Conservation (phyloP, 2,888 invertebrate genomes). For the Sisyra nigra region DNA sequence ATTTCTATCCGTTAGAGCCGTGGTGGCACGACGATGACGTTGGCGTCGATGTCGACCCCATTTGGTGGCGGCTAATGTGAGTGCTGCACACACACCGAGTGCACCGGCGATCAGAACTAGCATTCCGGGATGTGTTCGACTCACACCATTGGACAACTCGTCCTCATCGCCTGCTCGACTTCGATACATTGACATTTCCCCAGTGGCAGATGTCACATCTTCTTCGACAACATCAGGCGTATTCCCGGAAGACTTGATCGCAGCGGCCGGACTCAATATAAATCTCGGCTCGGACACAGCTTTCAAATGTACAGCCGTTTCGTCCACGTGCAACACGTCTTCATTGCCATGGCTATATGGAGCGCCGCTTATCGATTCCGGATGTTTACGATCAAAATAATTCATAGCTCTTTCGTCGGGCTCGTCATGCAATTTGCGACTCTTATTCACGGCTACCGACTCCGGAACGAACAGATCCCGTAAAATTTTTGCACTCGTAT, state of each 20-base stretch:
- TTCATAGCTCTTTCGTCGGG: not conserved
- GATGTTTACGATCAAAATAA: constrained; percentile 10
- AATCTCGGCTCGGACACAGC: constrained; percentile 1
- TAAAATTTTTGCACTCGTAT: constrained; percentile 13
- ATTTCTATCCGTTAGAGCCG: constrained; percentile 19
- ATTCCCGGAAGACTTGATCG: not conserved
- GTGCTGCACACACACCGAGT: constrained; percentile 35
- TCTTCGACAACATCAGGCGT: not conserved
- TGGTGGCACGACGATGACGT: not conserved
- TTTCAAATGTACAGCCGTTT: constrained; percentile 1
- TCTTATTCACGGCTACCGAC: too few species aligned
- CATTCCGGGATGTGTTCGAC: constrained; percentile 33
- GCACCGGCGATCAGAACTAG: constrained; percentile 37
- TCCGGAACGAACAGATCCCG: constrained; percentile 12
- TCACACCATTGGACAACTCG: not conserved
- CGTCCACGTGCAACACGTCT: constrained; percentile 7
- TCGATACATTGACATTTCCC: constrained; percentile 18
- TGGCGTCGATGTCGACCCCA: constrained; percentile 18
- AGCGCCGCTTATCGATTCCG: constrained; percentile 9
- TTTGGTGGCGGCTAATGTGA: constrained; percentile 28
- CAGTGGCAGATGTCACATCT: not conserved
- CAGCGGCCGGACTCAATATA: constrained; percentile 1
- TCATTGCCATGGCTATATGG: constrained; percentile 9
- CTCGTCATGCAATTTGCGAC: constrained; percentile 5
- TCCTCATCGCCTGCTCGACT: constrained; percentile 10